These are phyloP conservation scores for Formica exsecta DNA, from an alignment of 1,140 invertebrate genomes.

Conservation along the genomic window DNA sequence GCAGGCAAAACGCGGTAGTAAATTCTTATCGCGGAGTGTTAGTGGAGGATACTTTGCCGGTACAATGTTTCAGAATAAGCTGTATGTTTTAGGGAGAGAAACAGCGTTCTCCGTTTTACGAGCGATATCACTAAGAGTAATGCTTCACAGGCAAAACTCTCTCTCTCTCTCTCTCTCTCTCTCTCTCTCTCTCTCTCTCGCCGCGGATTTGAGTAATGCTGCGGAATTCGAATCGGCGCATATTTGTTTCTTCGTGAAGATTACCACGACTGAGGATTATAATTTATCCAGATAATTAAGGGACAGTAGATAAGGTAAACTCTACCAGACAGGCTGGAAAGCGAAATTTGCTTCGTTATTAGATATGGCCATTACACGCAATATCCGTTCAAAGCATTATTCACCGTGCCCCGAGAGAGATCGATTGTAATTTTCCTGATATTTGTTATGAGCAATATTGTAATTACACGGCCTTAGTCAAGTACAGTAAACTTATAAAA, in stretches of 20 bases:
- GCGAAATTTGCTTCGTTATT: conserved; percentile 62
- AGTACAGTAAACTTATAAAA: not conserved
- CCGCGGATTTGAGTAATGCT: too few relatives aligned
- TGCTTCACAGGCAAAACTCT: conserved; percentile 12
- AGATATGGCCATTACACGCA: conserved; percentile 51
- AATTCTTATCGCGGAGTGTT: conserved; percentile 69
- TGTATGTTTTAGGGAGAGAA: conserved; percentile 53
- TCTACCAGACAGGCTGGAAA: conserved; percentile 50
- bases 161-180: too few relatives aligned
- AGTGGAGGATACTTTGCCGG: conserved; percentile 39
- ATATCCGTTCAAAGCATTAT: conserved; percentile 51
- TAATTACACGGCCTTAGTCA: conserved; percentile 5
- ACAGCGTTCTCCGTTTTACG: conserved; percentile 49
- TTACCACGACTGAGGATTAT: too few relatives aligned
- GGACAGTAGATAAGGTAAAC: conserved; percentile 66
- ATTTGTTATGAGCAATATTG: conserved; percentile 37
- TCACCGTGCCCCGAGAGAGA: conserved; percentile 27
- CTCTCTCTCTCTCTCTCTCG: too few relatives aligned
- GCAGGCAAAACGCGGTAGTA: not conserved
- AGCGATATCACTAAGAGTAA: conserved; percentile 57
- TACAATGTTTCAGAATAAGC: conserved; percentile 52
- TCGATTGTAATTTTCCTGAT: conserved; percentile 43
- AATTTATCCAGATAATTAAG: too few relatives aligned
- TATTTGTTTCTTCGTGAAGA: too few relatives aligned
- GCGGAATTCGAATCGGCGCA: too few relatives aligned